Evolutionary conservation across 35 echinoderm and acorn worm species (phyloP).

Genomic region (Heliocidaris erythrogramma): DNA sequence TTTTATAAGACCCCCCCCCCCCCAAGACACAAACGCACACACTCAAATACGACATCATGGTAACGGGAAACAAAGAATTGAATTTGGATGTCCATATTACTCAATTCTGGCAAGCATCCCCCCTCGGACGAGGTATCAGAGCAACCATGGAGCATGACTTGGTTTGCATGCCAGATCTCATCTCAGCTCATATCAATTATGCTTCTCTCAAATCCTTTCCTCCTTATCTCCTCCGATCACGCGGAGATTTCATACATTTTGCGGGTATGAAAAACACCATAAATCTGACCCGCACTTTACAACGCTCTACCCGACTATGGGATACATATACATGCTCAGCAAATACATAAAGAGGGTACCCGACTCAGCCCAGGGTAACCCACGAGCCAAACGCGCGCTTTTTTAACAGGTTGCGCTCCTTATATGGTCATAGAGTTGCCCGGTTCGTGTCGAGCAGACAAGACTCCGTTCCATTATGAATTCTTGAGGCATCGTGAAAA

Average conservation of each 20-base stretch:
- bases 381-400: constrained; percentile 6
- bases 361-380: background rate
- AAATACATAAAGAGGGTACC: background rate
- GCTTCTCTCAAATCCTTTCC: background rate
- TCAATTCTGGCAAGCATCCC: background rate
- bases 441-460: background rate
- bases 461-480: background rate
- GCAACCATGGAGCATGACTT: background rate
- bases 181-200: background rate
- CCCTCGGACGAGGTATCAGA: background rate
- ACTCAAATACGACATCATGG: background rate
- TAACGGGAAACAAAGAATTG: background rate
- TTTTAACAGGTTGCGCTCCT: constrained; percentile 6
- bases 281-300: background rate
- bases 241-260: background rate
- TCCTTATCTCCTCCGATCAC: background rate
- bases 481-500: background rate
- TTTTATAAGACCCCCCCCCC: background rate
- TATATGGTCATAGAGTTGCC: background rate
- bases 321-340: background rate
- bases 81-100: background rate
- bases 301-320: background rate
- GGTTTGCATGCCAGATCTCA: background rate
- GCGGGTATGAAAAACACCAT: constrained; percentile 1
- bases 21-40: background rate